A percentile compares a stretch with the other conserved stretches of the same genome.
These are phyloP conservation scores for Pseudococcus longispinus DNA, from an alignment of 2,888 invertebrate species.

Conservation along the genomic window DNA sequence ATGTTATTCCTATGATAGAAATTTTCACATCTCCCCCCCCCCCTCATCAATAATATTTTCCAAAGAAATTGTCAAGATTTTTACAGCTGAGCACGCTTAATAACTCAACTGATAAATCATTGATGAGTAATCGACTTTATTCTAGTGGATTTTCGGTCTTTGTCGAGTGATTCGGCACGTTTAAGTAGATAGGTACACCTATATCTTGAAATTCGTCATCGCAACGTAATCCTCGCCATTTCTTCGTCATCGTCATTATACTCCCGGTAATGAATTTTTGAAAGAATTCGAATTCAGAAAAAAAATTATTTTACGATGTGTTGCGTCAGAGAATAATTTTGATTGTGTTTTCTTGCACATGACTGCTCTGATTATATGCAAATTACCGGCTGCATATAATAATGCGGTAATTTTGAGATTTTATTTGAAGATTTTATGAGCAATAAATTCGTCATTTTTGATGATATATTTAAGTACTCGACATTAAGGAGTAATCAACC, in stretches of 20 bases:
- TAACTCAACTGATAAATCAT: not conserved
- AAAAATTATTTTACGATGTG: not conserved
- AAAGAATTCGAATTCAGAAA: not conserved
- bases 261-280: not conserved
- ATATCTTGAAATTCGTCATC: not conserved
- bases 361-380: too few species aligned
- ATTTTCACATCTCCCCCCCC: too few species aligned
- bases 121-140: not conserved
- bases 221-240: not conserved
- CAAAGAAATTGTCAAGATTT: not conserved
- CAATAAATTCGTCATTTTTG: too few species aligned
- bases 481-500: too few species aligned
- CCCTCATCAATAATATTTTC: too few species aligned
- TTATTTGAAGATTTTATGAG: not conserved
- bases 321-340: too few species aligned
- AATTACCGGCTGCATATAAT: too few species aligned
- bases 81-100: not conserved
- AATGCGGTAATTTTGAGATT: not conserved
- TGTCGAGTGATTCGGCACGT: not conserved
- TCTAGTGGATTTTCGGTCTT: not conserved
- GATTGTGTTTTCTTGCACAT: too few species aligned
- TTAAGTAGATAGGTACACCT: not conserved
- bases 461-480: too few species aligned
- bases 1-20: too few species aligned
- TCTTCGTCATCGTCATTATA: not conserved